These are phyloP conservation scores for Panzeria rudis DNA, from an alignment of 2,888 invertebrate genomes.

Conservation along the genomic window DNA sequence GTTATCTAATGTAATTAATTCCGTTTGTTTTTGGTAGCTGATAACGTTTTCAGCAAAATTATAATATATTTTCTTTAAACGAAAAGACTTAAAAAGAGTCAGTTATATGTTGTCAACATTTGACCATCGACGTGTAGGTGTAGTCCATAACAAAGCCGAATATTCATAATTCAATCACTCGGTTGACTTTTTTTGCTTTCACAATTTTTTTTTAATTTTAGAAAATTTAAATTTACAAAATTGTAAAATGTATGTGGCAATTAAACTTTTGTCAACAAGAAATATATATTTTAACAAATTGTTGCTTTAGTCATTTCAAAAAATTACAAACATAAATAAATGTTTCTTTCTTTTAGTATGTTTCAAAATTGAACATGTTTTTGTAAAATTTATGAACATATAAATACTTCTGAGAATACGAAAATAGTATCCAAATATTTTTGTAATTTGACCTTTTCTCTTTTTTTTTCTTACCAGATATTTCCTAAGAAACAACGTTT, in stretches of 20 bases:
- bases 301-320: constrained; percentile 2
- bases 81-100: too few species aligned
- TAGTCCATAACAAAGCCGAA: too few species aligned
- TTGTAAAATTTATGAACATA: neutral
- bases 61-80: too few species aligned
- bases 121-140: too few species aligned
- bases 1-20: too few species aligned
- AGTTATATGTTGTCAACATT: too few species aligned
- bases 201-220: neutral
- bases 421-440: neutral
- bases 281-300: constrained; percentile 17
- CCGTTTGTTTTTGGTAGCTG: too few species aligned
- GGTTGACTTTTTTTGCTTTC: neutral
- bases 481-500: constrained; percentile 2
- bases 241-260: neutral
- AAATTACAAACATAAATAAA: constrained; percentile 1
- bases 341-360: neutral
- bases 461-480: constrained; percentile 1
- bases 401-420: neutral
- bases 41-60: too few species aligned
- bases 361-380: constrained; percentile 13
- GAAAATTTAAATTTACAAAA: neutral
- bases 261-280: constrained; percentile 14
- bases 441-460: constrained; percentile 41
- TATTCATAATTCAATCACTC: neutral